A percentile compares a stretch with the other conserved stretches of the same genome.
Evolutionary conservation across 1,140 invertebrate genomes (phyloP).

Genomic region (Drosophila subobscura): DNA sequence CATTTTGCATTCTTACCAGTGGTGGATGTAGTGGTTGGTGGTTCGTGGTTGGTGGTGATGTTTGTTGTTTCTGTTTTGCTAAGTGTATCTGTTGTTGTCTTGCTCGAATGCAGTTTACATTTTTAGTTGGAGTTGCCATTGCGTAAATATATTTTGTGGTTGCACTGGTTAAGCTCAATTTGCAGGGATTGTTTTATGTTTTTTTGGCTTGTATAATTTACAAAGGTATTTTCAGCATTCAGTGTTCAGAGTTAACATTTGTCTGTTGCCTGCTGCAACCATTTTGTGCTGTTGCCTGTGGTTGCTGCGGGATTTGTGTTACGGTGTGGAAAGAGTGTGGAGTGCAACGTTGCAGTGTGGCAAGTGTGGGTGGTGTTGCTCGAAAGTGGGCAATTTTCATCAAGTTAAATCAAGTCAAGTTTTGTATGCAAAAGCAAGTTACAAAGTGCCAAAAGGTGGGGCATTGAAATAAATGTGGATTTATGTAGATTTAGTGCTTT

Average conservation of each 20-base stretch:
- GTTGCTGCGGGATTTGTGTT: conserved; percentile 10
- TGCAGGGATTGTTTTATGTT: conserved; percentile 41
- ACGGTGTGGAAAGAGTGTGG: neutral
- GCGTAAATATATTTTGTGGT: conserved; percentile 29
- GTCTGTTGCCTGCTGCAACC: conserved; percentile 1
- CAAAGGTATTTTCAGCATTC: conserved; percentile 40
- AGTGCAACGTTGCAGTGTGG: too few relatives aligned
- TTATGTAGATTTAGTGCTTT: conserved; percentile 36
- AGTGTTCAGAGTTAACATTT: conserved; percentile 4
- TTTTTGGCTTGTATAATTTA: conserved; percentile 64
- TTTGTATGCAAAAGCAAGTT: conserved; percentile 33
- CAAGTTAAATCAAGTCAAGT: neutral
- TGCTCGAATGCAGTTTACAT: conserved; percentile 26
- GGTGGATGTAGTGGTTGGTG: conserved; percentile 43
- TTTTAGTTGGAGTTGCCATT: conserved; percentile 16
- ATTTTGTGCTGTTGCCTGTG: conserved; percentile 32
- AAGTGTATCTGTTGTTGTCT: conserved; percentile 9
- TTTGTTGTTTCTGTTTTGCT: conserved; percentile 22
- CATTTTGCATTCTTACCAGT: conserved; percentile 80
- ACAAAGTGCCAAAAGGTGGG: conserved; percentile 27
- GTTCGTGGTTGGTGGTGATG: conserved; percentile 24
- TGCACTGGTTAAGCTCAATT: conserved; percentile 69
- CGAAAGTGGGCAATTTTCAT: too few relatives aligned
- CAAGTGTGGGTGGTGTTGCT: conserved; percentile 11
- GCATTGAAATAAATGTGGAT: conserved; percentile 33